Evolutionary conservation across 2,888 invertebrate species (phyloP), one percentile per base, ranked within the genome.

Genomic region (Actias luna): DNA sequence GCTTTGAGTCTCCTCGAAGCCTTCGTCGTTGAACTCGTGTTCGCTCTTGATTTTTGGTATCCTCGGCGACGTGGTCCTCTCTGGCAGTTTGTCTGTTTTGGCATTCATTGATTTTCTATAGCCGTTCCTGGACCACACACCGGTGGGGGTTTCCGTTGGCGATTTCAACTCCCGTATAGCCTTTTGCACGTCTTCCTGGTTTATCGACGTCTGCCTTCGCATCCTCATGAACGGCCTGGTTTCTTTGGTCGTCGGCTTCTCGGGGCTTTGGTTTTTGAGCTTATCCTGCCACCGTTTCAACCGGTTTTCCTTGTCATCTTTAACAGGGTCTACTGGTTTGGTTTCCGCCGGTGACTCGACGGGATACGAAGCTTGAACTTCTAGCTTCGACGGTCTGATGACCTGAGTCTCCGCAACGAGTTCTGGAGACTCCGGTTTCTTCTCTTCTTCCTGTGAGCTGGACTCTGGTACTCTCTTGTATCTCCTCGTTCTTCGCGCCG

Each of bases 1-100:
- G 78, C 97, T 97, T 78, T 97, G 97, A 0, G 97, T 97, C 88
- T 98, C 98, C 82, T 98, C 97, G 77, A 98, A 98, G 10, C 98
- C 97, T 92, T 98, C 97, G 79, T 98, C 98, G 77, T 97, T 96
- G 57, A 96, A 83, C 74, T 97, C 97, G 68, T 95, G 95, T 69
- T 96, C 96, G 61, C 88, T 91, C 67, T 89, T 91, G 0, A 93
- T 93, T 80, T 93, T 93, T 0, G 94, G 87, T 66, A 89, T 93
- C 35, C 94, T 90, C 0, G 91, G 89, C 3, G 91, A 88, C 0
- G 84, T 86, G 1, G 88, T 89, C 63, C 89, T 79, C 64, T 91
- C 90, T 60, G 80, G 75, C 0, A 77, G 69, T 60, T 76, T 85
- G 2, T 89, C 89, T 33, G 78, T 69, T 61, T 83, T 87, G 3